These are phyloP conservation scores for Acanthopleura granulata DNA, from an alignment of 2,888 invertebrate species.

Conservation along the genomic window DNA sequence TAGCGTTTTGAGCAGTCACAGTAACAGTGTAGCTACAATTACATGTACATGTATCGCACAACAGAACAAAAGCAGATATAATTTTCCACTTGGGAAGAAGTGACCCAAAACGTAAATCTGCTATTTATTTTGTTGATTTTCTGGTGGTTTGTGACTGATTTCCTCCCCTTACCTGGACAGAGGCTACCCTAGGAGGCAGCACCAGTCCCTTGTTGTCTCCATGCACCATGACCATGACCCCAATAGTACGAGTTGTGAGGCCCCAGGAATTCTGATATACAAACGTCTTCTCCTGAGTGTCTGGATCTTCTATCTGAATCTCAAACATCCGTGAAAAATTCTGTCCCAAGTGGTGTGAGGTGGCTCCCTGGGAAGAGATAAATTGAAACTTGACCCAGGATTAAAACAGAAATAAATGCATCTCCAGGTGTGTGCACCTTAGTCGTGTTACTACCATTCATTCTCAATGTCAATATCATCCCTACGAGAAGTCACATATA, in stretches of 20 bases:
- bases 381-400: background rate
- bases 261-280: conserved; percentile 99
- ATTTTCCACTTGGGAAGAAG: too few relatives aligned
- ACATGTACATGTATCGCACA: too few relatives aligned
- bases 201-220: conserved; percentile 97
- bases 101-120: too few relatives aligned
- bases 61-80: too few relatives aligned
- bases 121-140: too few relatives aligned
- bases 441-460: too few relatives aligned
- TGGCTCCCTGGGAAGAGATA: conserved; percentile 78
- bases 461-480: too few relatives aligned
- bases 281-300: conserved; percentile 78
- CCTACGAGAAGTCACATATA: too few relatives aligned
- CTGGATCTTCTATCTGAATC: conserved; percentile 93
- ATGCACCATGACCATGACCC: conserved; percentile 83
- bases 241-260: conserved; percentile 95
- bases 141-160: too few relatives aligned
- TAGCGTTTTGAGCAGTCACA: too few relatives aligned
- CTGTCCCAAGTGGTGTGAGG: conserved; percentile 98
- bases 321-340: conserved; percentile 99
- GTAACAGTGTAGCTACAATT: too few relatives aligned
- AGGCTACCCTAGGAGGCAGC: conserved; percentile 92
- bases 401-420: background rate
- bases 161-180: conserved; percentile 76
- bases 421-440: too few relatives aligned